Evolutionary conservation across 2,113 vertebrate species (phyloP), one percentile per base, ranked within the genome.

Genomic region (Grammomys dolichurus): DNA sequence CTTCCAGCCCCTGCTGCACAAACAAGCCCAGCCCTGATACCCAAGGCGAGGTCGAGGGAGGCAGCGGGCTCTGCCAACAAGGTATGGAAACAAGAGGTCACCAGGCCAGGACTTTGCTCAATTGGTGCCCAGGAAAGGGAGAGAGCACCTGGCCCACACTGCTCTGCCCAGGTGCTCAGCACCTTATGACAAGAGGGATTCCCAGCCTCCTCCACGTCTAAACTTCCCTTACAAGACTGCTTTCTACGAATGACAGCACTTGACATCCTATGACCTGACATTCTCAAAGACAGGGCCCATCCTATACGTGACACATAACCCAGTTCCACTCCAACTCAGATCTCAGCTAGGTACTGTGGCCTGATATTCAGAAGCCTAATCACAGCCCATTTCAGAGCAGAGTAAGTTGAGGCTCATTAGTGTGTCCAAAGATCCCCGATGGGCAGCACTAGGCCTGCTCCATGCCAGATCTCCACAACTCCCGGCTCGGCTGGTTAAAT

Each of bases 1-100:
- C 93, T 88, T 87, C 60, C 0, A 19, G 46, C 40, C 67, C 19
- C 58, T 40, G 87, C 82, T 91, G 87, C n/a, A 11, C 46, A 81
- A 91, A 95, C 73, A 95, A 72, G 28, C 43, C 76, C 72, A 14
- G 78, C 95, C 84, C 94, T n/a, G 88, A 89, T 40, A 46, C 56
- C 69, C 0, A 19, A 31, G 81, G 67, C 22, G 16, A 82, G 77
- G 65, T 0, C 0, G 12, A n/a, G 0, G 5, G 58, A 48, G 70
- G 56, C 1, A 4, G 76, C 40, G 31, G 1, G 78, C 0, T n/a
- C 0, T 0, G 33, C 87, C 94, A 40, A 87, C 89, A 78, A 90
- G 81, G 54, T 87, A 7, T 69, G 88, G 91, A 75, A 89, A 86
- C 40, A 13, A 3, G 1, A 46, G 46, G 77, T n/a, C 54, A 24